Conservation (phyloP, 2,888 invertebrate genomes). For the Norana najaformis region DNA sequence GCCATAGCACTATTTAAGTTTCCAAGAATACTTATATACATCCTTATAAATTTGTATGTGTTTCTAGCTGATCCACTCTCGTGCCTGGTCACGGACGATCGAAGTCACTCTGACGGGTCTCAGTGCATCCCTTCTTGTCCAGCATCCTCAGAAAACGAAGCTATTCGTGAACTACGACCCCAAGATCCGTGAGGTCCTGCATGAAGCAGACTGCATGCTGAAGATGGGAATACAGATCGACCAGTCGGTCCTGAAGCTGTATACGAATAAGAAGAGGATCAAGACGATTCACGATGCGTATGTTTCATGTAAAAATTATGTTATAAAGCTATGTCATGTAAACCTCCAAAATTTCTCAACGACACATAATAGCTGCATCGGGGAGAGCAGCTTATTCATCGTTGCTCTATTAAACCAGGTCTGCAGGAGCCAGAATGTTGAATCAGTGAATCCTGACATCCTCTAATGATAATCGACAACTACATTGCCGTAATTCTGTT, state of each 20-base stretch:
- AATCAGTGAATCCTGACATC: no score
- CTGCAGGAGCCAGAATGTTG: no score
- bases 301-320: neutral
- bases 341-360: no score
- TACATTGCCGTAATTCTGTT: no score
- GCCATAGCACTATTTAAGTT: no score
- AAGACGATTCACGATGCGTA: constrained; percentile 55
- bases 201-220: constrained; percentile 61
- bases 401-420: no score
- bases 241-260: constrained; percentile 56
- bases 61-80: constrained; percentile 59
- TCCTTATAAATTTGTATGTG: neutral
- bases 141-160: constrained; percentile 61
- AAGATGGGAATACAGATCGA: constrained; percentile 61
- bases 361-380: no score
- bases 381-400: no score
- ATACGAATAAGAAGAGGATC: constrained; percentile 58
- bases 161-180: constrained; percentile 62
- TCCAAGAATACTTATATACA: neutral
- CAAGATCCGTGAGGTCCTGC: constrained; percentile 61
- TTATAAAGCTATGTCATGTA: no score
- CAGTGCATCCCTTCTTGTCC: constrained; percentile 67
- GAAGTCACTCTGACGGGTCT: constrained; percentile 59
- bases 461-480: no score
- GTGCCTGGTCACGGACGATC: constrained; percentile 60